Base-by-base conservation (phyloP, 2,113 vertebrate species). In the Gallinago media region DNA sequence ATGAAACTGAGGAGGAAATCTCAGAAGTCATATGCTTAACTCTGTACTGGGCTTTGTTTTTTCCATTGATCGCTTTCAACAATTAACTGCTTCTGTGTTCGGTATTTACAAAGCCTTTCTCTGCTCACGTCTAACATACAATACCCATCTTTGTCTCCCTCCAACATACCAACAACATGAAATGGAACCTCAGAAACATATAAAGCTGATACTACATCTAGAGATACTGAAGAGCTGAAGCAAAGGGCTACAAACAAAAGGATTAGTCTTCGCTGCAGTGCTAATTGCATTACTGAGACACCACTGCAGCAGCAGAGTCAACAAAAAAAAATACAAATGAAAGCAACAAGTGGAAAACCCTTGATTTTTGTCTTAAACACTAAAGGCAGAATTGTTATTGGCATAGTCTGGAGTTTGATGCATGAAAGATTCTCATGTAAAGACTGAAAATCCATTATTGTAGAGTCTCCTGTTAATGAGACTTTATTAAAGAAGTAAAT, bases 211-310 rank as follows among this genome's bases (percentile, higher is more conserved):
- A 65, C 1, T 49, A 32, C 16, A 52, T 40, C 73, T 74, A 63
- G 59, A 74, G 50, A 93, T 18, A 74, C 50, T 11, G 15, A 66
- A 63, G 34, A 86, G 46, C 38, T 86, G 63, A 95, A 80, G 67
- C 31, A 80, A 94, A 80, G 16, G 72, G 29, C 46, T 85, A 42
- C 54, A 89, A 89, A 85, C 62, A 92, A 92, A 93, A 90, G 44
- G 32, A 85, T 81, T 27, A 80, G 26, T 59, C 77, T 91, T 81
- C 49, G 42, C 76, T 84, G 68, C 65, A 63, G 7, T 74, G 65
- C 21, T 81, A 66, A 91, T 86, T 55, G 63, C 23, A 29, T 74
- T 92, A 50, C 55, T 81, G 70, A 90, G 65, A 27, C 55, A 77
- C 11, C 42, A 54, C 44, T 63, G 66, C 42, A 76, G 72, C 38